Percentiles rank a stretch among this genome's conserved stretches.
Conservation (phyloP, 2,113 vertebrate genomes). For the Caranx ignobilis region DNA sequence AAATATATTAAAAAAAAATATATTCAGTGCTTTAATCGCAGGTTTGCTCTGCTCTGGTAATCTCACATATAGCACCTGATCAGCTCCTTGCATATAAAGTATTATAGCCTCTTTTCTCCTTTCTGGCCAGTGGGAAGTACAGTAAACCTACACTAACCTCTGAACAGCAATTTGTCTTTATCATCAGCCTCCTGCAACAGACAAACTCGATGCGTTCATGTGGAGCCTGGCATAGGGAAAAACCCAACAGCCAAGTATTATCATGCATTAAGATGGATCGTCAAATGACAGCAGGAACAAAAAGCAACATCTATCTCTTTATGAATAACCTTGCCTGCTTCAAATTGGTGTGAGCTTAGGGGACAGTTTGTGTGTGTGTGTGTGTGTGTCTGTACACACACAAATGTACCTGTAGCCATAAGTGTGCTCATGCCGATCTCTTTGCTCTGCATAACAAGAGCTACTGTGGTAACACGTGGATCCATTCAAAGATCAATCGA, state of each 20-base stretch:
- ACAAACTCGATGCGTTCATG: slow-evolving; percentile 65
- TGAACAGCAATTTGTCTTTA: slow-evolving; percentile 71
- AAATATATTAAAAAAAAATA: slow-evolving; percentile 4
- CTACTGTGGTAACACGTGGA: neutral
- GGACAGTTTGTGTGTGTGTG: slow-evolving; percentile 40
- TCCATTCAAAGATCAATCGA: slow-evolving; percentile 13
- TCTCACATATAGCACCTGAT: slow-evolving; percentile 7
- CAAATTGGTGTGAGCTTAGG: slow-evolving; percentile 63
- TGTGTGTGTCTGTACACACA: slow-evolving; percentile 21
- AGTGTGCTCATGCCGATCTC: slow-evolving; percentile 2
- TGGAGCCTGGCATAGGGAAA: slow-evolving; percentile 52
- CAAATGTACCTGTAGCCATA: slow-evolving; percentile 36
- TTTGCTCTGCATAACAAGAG: slow-evolving; percentile 26
- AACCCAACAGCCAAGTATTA: slow-evolving; percentile 70
- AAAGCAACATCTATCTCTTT: slow-evolving; percentile 71
- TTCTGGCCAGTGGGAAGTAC: slow-evolving; percentile 50
- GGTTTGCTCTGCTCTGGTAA: neutral
- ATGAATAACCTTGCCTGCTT: slow-evolving; percentile 77
- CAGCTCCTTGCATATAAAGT: neutral
- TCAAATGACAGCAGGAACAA: slow-evolving; percentile 67
- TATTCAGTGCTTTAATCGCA: neutral
- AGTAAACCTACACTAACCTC: slow-evolving; percentile 43
- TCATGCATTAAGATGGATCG: slow-evolving; percentile 75
- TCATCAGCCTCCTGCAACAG: slow-evolving; percentile 64
- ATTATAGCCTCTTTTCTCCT: slow-evolving; percentile 31